Conservation (phyloP, 2,888 invertebrate genomes). For the Carpatolechia fugitivella region DNA sequence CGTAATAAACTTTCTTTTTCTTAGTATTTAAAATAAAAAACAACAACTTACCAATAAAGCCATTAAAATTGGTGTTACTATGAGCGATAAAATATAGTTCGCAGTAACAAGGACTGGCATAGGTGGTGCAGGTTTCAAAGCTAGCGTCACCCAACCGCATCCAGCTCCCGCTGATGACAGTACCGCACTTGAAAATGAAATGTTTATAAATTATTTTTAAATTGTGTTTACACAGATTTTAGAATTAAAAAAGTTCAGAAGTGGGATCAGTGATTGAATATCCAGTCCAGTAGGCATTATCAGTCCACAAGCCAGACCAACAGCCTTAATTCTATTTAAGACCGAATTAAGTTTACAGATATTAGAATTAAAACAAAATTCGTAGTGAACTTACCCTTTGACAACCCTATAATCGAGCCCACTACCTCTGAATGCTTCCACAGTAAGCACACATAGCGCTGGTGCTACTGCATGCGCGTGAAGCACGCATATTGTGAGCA, state of each 20-base stretch:
- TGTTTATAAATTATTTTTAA: not conserved
- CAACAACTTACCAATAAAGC: constrained; percentile 42
- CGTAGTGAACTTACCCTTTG: constrained; percentile 31
- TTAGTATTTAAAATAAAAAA: not conserved
- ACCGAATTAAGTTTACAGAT: no score
- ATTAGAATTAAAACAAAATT: no score
- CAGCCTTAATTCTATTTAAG: no score
- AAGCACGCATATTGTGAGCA: constrained; percentile 28
- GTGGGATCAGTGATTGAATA: no score
- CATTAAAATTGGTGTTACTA: constrained; percentile 45
- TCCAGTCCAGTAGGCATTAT: no score
- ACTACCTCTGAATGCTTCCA: constrained; percentile 30
- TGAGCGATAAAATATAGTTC: constrained; percentile 37
- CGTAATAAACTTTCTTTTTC: not conserved
- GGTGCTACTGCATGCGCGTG: constrained; percentile 41
- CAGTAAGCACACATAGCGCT: constrained; percentile 33
- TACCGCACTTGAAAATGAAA: constrained; percentile 38
- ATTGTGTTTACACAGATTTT: no score
- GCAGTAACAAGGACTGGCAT: constrained; percentile 34
- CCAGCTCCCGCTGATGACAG: constrained; percentile 51
- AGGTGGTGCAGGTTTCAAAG: constrained; percentile 32
- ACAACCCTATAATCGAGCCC: constrained; percentile 33
- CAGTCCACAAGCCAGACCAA: no score
- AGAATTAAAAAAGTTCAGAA: no score
- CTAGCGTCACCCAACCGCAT: constrained; percentile 59